Evolutionary conservation across 2,797 vertebrate genomes (phyloP).

Genomic region (Petrocephalus schoutedeni): DNA sequence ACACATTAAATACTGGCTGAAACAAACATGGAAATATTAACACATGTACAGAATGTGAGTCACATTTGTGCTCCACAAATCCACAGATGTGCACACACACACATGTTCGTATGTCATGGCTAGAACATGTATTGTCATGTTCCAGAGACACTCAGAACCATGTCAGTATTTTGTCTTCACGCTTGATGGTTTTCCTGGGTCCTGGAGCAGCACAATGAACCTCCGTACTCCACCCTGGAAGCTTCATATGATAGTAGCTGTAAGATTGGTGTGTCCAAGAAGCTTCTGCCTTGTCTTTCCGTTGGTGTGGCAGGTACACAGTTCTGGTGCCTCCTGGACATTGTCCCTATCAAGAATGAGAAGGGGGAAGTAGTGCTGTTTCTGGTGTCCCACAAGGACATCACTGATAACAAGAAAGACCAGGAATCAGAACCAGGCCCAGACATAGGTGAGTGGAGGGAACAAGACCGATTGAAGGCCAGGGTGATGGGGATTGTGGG

Average conservation of each 20-base stretch:
- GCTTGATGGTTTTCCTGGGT: neutral
- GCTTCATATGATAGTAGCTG: neutral
- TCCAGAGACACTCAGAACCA: neutral
- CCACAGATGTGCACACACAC: neutral
- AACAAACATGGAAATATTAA: neutral
- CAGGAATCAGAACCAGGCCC: constrained; percentile 61
- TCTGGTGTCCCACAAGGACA: constrained; percentile 77
- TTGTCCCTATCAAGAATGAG: constrained; percentile 75
- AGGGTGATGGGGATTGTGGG: neutral
- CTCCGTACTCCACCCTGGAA: neutral
- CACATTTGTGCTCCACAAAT: neutral
- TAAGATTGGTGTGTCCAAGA: neutral
- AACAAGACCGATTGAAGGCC: neutral
- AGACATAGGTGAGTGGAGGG: constrained; percentile 52
- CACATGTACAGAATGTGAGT: neutral
- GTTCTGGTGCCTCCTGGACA: constrained; percentile 78
- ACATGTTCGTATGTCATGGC: neutral
- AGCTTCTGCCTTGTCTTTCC: neutral
- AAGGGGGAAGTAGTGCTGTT: constrained; percentile 75
- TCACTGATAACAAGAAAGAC: constrained; percentile 66
- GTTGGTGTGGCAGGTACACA: constrained; percentile 57
- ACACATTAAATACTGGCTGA: neutral
- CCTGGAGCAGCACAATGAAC: neutral
- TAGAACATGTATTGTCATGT: neutral
- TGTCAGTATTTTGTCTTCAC: neutral